phyloP scores from a whole-genome alignment of 2,113 vertebrate genomes.

The Regulus satrapa region DNA sequence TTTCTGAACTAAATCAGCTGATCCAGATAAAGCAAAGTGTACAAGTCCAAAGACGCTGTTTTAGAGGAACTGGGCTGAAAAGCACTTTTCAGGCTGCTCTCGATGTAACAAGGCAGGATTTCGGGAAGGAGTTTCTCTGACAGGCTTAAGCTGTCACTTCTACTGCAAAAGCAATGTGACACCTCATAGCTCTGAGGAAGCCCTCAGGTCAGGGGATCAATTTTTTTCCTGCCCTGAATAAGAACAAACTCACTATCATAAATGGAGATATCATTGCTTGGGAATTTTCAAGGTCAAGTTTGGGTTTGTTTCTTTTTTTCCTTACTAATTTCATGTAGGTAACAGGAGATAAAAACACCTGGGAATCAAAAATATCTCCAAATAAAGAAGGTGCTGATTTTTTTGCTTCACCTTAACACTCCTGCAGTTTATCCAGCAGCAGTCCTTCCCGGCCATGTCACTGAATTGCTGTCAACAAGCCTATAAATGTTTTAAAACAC shows the following conservation, averaged over 20 bases:
- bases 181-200: background rate
- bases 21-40: background rate
- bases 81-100: background rate
- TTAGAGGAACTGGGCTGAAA: background rate
- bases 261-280: background rate
- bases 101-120: background rate
- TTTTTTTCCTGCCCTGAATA: background rate
- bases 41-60: background rate
- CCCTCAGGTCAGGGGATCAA: rapidly evolving
- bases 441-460: background rate
- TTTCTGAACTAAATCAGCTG: background rate
- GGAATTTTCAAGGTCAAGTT: background rate
- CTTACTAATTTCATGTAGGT: background rate
- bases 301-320: background rate
- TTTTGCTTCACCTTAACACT: background rate
- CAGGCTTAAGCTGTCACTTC: background rate
- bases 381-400: background rate
- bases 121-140: background rate
- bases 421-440: background rate
- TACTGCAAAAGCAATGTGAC: background rate
- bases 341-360: background rate
- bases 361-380: background rate
- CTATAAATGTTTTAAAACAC: background rate
- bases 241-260: background rate
- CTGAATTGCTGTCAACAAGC: background rate